phyloP scores from a whole-genome alignment of 1,140 invertebrate genomes.

The Drosophila malerkotliana region DNA sequence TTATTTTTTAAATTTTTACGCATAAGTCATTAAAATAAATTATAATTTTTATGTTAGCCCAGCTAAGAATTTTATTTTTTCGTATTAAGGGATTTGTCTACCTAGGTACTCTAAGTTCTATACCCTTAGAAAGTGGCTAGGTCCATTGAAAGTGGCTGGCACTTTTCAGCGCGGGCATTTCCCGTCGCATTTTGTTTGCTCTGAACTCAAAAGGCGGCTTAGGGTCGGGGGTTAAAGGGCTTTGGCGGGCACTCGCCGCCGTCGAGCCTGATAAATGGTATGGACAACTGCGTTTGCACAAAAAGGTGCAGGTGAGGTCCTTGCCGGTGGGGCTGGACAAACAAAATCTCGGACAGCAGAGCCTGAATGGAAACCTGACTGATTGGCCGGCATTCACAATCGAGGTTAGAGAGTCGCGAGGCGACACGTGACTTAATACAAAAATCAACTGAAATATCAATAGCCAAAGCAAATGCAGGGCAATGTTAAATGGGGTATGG shows the following conservation, averaged over 20 bases:
- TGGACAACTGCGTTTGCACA: constrained; percentile 74
- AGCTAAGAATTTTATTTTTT: no score
- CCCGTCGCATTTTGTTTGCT: constrained; percentile 67
- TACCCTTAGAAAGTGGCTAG: not conserved
- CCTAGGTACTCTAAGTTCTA: constrained; percentile 12
- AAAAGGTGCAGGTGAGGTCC: constrained; percentile 44
- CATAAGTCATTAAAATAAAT: no score
- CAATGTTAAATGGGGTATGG: constrained; percentile 19
- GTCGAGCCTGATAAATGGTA: constrained; percentile 79
- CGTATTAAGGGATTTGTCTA: not conserved
- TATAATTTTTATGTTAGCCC: no score
- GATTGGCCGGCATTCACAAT: constrained; percentile 25
- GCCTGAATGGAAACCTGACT: constrained; percentile 33
- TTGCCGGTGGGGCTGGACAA: constrained; percentile 49
- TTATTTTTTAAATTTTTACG: no score
- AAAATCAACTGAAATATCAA: constrained; percentile 31
- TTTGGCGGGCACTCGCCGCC: constrained; percentile 11
- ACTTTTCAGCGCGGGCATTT: constrained; percentile 56
- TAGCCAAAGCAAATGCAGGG: constrained; percentile 3
- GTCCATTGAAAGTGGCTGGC: constrained; percentile 58
- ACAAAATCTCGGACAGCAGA: constrained; percentile 41
- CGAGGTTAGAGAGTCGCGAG: constrained; percentile 13
- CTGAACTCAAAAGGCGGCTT: constrained; percentile 60
- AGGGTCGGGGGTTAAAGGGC: constrained; percentile 6
- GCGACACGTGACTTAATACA: constrained; percentile 22